A percentile compares a stretch with the other conserved stretches of the same genome.
phyloP scores from a whole-genome alignment of 2,113 vertebrate genomes.

The Dipodomys merriami region DNA sequence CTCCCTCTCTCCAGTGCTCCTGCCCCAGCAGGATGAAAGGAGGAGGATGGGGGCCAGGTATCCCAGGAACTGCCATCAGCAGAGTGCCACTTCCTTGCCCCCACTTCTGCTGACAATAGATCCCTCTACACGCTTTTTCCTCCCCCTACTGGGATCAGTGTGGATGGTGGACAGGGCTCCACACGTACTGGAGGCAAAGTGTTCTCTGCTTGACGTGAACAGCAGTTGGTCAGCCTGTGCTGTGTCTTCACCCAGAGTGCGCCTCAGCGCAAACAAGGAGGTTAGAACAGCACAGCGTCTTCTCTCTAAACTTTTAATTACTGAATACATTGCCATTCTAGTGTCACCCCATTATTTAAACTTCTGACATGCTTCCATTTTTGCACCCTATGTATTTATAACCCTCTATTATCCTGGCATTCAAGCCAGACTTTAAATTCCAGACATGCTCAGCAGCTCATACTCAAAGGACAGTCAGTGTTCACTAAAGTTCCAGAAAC shows the following conservation, averaged over 20 bases:
- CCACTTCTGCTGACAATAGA: no score
- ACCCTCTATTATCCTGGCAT: neutral
- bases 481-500: neutral
- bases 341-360: neutral
- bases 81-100: no score
- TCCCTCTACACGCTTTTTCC: neutral
- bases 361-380: constrained; percentile 40
- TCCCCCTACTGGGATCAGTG: neutral
- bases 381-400: constrained; percentile 47
- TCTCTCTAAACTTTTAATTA: neutral
- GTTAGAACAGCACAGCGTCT: neutral
- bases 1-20: neutral
- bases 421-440: neutral
- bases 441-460: neutral
- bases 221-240: rapidly evolving
- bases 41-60: neutral
- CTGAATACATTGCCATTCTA: constrained; percentile 19
- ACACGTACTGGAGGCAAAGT: rapidly evolving
- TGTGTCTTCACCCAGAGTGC: neutral
- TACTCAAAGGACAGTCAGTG: neutral
- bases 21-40: neutral
- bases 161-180: no score
- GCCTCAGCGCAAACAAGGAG: neutral
- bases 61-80: neutral
- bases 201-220: rapidly evolving